Base-by-base conservation (phyloP, 2,888 invertebrate species). In the Lamellibrachia satsuma region DNA sequence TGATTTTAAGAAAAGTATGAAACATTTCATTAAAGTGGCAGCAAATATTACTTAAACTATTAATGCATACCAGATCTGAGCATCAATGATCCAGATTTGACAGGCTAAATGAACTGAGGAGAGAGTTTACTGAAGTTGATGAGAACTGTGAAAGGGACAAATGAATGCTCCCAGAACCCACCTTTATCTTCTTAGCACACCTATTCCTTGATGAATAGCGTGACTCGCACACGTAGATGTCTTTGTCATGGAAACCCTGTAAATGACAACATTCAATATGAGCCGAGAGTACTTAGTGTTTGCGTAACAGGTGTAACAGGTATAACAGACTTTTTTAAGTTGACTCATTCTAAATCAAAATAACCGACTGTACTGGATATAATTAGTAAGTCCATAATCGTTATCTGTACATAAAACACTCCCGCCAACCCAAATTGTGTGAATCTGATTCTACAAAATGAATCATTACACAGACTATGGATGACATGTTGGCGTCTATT, bases 211-310 rank as follows among this genome's bases (percentile, higher is more conserved):
- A 98, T 94, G 98, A 98, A 97, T 99, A 99, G 7, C 99, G 97
- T 39, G 98, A 99, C 97, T 99, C 99, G 96, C 99, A 99, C 0
- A 99, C 99, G 96, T 98, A 99, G 1, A 99, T 98, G 96, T 99
- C 99, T 95, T 98, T 98, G 94, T 99, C 98, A 0, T 98, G 97
- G 95, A 98, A 98, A 51, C 98, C 98, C 97, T 97, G 94, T 27
- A 94, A 94, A 75, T 91, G 11, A 52, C 22, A 90, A 52, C 52
- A 92, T 75, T 22, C 75, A 75, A 75, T 4, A 52, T 52, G 91
- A 39, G 55, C 11, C n/a, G 3, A 22, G 75, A 6, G n/a, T 22
- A 75, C n/a, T 9, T 60, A 9, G 4, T 60, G 60, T 4, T 15
- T 11, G 22, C 11, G 22, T 75, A 75, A 75, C 75, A 15, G 3